Percentiles rank a stretch among this genome's conserved stretches.
These are phyloP conservation scores for Okamejei kenojei DNA, from an alignment of 2,797 vertebrate species.

Conservation along the genomic window DNA sequence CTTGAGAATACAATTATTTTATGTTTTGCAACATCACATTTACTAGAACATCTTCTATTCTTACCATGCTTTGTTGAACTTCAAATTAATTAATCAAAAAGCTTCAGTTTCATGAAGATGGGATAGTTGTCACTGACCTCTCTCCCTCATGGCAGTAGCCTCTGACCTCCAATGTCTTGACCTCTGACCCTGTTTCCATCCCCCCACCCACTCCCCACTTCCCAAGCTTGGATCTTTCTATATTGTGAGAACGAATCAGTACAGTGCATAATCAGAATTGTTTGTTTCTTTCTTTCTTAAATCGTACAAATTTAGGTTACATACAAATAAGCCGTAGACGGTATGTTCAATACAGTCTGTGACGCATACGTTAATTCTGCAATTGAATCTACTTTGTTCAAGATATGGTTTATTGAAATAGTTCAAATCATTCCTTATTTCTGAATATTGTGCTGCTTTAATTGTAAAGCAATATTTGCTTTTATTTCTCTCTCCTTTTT, in stretches of 20 bases:
- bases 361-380: neutral
- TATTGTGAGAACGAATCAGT: conserved; percentile 40
- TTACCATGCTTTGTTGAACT: conserved; percentile 21
- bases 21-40: neutral
- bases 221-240: conserved; percentile 39
- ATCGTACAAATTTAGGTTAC: neutral
- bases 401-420: neutral
- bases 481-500: neutral
- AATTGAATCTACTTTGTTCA: neutral
- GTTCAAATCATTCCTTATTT: neutral
- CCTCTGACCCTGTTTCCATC: conserved; percentile 51
- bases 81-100: conserved; percentile 46
- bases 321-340: neutral
- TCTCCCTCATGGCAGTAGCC: conserved; percentile 49
- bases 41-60: neutral
- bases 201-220: conserved; percentile 36
- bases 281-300: neutral
- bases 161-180: conserved; percentile 52
- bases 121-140: conserved; percentile 43
- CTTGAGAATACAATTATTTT: neutral
- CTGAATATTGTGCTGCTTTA: neutral
- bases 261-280: conserved; percentile 12
- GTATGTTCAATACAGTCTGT: neutral
- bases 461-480: neutral
- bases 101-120: conserved; percentile 41